These are phyloP conservation scores for Napeogenes inachia DNA, from an alignment of 2,888 invertebrate genomes.

Conservation along the genomic window DNA sequence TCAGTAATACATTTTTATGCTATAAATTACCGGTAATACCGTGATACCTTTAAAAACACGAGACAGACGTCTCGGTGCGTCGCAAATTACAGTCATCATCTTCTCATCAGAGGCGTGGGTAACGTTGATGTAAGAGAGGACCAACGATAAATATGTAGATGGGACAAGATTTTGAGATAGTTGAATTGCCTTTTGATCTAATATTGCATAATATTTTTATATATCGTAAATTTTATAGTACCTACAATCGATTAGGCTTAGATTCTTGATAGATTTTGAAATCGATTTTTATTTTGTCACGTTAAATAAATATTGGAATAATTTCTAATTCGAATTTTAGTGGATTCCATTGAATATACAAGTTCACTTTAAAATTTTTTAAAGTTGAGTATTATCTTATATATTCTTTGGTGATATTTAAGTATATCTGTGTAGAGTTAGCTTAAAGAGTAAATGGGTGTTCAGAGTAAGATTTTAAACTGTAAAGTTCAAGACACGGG, in stretches of 20 bases:
- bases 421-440: conserved; percentile 52
- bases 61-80: conserved; percentile 77
- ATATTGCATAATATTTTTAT: not conserved
- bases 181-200: not conserved
- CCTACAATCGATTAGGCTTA: too few species aligned
- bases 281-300: too few species aligned
- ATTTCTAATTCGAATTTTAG: too few species aligned
- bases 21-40: conserved; percentile 73
- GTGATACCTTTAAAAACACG: conserved; percentile 78
- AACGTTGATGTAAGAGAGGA: conserved; percentile 70
- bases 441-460: conserved; percentile 63
- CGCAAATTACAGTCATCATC: conserved; percentile 78
- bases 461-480: conserved; percentile 64
- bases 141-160: conserved; percentile 32
- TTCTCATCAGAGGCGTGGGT: conserved; percentile 75
- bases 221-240: not conserved
- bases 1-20: conserved; percentile 27
- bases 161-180: conserved; percentile 5
- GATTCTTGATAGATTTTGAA: too few species aligned
- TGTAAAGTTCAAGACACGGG: conserved; percentile 59
- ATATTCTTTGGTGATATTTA: conserved; percentile 54
- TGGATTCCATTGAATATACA: not conserved
- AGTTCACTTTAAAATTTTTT: too few species aligned
- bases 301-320: too few species aligned
- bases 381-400: not conserved